Evolutionary conservation across 2,113 vertebrate genomes (phyloP).

Genomic region (Leuciscus idus): DNA sequence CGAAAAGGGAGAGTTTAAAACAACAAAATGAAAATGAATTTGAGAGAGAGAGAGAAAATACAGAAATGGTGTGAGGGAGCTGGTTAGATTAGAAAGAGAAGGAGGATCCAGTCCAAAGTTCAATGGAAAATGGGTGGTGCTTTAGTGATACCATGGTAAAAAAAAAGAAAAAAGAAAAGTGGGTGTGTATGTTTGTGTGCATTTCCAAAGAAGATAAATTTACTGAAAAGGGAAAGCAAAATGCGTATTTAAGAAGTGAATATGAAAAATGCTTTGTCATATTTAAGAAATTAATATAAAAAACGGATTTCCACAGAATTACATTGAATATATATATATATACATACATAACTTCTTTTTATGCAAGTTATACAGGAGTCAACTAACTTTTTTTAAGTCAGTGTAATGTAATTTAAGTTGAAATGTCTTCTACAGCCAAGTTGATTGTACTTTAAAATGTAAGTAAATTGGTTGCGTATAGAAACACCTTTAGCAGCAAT

Average conservation of each 20-base stretch:
- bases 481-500: no score
- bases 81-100: neutral
- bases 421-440: no score
- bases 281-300: no score
- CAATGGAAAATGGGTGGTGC: neutral
- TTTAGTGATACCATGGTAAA: neutral
- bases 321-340: no score
- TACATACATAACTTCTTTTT: no score
- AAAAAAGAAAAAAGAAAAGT: neutral
- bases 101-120: constrained; percentile 33
- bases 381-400: no score
- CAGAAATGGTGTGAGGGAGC: neutral
- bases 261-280: neutral
- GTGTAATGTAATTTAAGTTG: no score
- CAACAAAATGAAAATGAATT: neutral
- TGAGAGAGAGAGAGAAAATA: neutral
- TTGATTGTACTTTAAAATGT: no score
- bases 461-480: no score
- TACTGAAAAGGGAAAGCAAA: neutral
- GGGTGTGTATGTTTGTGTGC: neutral
- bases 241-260: neutral
- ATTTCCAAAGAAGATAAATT: neutral
- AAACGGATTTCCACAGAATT: no score
- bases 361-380: no score
- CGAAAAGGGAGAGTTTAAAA: neutral